Conservation (phyloP, 2,888 invertebrate genomes). For the Cosmia pyralina region DNA sequence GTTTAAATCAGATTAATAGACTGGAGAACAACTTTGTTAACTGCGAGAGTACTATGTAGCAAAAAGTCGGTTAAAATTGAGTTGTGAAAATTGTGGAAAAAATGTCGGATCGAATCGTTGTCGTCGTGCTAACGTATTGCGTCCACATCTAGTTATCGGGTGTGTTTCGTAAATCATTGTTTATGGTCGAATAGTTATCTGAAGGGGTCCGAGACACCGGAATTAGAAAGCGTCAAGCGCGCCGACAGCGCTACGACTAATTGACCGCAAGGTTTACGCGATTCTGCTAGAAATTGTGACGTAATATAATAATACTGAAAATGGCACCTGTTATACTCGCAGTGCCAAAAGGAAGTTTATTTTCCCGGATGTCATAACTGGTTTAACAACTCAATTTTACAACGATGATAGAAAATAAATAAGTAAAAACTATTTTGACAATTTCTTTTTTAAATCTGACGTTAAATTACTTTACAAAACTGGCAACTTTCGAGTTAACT, state of each 20-base stretch:
- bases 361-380: conserved; percentile 35
- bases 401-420: conserved; percentile 16
- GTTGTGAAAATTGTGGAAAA: conserved; percentile 80
- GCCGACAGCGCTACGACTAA: conserved; percentile 82
- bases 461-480: conserved; percentile 57
- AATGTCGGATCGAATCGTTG: conserved; percentile 76
- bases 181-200: conserved; percentile 86
- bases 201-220: conserved; percentile 83
- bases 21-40: conserved; percentile 49
- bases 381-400: conserved; percentile 32
- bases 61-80: conserved; percentile 64
- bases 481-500: conserved; percentile 53
- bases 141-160: conserved; percentile 71
- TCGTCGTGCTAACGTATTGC: conserved; percentile 75
- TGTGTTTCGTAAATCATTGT: conserved; percentile 88
- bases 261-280: conserved; percentile 88
- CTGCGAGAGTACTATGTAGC: conserved; percentile 59
- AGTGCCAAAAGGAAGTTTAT: conserved; percentile 41
- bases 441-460: conserved; percentile 52
- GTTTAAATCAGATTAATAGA: conserved; percentile 72
- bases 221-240: conserved; percentile 89
- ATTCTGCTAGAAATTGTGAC: conserved; percentile 81
- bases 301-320: conserved; percentile 74
- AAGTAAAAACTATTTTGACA: conserved; percentile 24
- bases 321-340: conserved; percentile 38